Evolutionary conservation across 2,113 vertebrate genomes (phyloP).

Genomic region (Uropsilus gracilis): DNA sequence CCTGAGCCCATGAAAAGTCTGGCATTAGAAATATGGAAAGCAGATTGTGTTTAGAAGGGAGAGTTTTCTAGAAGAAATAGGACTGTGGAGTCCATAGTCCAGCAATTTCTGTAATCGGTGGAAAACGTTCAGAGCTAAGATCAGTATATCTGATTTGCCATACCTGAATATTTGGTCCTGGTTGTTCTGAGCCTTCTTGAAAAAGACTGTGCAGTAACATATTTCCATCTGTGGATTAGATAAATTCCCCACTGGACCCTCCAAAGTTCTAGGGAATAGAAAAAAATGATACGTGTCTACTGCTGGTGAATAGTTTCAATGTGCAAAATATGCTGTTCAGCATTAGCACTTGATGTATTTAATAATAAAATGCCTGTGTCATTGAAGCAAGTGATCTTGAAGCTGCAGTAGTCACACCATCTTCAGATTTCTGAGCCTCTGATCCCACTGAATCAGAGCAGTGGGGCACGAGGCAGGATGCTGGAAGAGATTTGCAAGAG

Average conservation of each 20-base stretch:
- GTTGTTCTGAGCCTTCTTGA: background rate
- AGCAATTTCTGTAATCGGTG: background rate
- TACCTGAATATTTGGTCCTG: background rate
- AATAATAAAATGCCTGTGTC: background rate
- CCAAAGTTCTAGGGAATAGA: background rate
- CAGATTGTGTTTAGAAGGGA: background rate
- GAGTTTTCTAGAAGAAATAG: background rate
- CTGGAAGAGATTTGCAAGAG: background rate
- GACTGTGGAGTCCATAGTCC: background rate
- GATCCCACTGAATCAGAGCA: background rate
- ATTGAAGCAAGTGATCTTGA: background rate
- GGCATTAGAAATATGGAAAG: background rate
- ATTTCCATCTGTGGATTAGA: too few relatives aligned
- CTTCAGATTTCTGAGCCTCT: background rate
- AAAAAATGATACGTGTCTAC: background rate
- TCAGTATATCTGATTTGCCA: too few relatives aligned
- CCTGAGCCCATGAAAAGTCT: background rate
- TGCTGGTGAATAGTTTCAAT: background rate
- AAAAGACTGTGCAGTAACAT: background rate
- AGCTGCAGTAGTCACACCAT: background rate
- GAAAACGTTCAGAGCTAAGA: background rate
- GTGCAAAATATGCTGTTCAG: background rate
- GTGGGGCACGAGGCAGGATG: rapidly evolving
- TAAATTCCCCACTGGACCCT: background rate
- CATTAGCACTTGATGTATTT: background rate